phyloP scores from a whole-genome alignment of 1,140 invertebrate genomes.

The Magallana angulata region DNA sequence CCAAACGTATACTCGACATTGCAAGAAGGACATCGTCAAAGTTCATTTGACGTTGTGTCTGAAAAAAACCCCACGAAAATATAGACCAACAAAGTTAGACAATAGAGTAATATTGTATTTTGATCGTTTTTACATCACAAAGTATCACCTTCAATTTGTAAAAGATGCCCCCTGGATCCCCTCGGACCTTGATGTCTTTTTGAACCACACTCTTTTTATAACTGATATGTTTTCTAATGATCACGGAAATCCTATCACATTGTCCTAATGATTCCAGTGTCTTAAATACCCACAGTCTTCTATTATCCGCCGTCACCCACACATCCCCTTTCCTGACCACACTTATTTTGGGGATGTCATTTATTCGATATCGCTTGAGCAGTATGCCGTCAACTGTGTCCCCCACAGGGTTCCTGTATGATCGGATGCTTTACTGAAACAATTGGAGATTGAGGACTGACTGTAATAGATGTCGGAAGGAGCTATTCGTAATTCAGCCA shows the following conservation, averaged over 20 bases:
- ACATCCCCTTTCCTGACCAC: constrained; percentile 11
- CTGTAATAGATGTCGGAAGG: constrained; percentile 44
- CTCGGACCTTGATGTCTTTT: constrained; percentile 1
- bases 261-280: constrained; percentile 20
- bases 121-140: too few relatives aligned
- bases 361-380: background rate
- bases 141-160: background rate
- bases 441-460: constrained; percentile 18
- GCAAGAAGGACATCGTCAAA: too few relatives aligned
- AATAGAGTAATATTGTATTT: too few relatives aligned
- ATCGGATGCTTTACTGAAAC: background rate
- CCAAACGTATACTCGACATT: too few relatives aligned
- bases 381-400: constrained; percentile 42
- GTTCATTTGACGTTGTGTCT: too few relatives aligned
- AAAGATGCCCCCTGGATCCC: background rate
- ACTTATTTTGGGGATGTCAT: constrained; percentile 28
- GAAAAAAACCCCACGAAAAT: too few relatives aligned
- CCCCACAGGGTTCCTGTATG: constrained; percentile 17
- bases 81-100: too few relatives aligned
- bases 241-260: constrained; percentile 5
- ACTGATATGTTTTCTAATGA: background rate
- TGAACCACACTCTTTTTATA: background rate
- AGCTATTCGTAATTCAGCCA: background rate
- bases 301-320: constrained; percentile 45
- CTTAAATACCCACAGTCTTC: constrained; percentile 48